phyloP scores from a whole-genome alignment of 2,888 invertebrate species.

The Lamellibrachia satsuma region DNA sequence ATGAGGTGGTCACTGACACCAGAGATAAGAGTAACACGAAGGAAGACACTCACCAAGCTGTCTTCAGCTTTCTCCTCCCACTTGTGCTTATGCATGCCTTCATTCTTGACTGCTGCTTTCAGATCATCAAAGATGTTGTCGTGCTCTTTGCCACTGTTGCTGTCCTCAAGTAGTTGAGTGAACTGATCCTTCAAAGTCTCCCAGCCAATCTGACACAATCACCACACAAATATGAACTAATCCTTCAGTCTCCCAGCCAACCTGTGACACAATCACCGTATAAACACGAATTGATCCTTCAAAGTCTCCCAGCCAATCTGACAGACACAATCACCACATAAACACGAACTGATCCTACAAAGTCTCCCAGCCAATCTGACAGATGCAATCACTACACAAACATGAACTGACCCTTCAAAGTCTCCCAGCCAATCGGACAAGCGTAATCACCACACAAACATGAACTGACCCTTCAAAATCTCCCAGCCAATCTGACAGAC shows the following conservation, averaged over 20 bases:
- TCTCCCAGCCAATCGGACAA: slow-evolving; percentile 74
- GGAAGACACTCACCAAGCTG: slow-evolving; percentile 69
- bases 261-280: neutral
- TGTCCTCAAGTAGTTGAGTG: slow-evolving; percentile 71
- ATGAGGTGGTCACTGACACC: too few relatives aligned
- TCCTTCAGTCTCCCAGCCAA: neutral
- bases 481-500: slow-evolving; percentile 73
- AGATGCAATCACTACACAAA: neutral
- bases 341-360: slow-evolving; percentile 66
- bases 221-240: neutral
- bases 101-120: slow-evolving; percentile 86
- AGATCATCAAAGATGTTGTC: slow-evolving; percentile 91
- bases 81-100: slow-evolving; percentile 83
- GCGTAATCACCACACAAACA: neutral
- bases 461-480: slow-evolving; percentile 70
- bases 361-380: slow-evolving; percentile 77
- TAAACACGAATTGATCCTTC: neutral
- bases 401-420: slow-evolving; percentile 69
- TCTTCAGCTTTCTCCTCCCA: slow-evolving; percentile 88
- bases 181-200: slow-evolving; percentile 76
- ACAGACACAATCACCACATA: neutral
- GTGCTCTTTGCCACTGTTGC: slow-evolving; percentile 72
- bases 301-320: neutral
- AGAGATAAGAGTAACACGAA: neutral
- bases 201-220: slow-evolving; percentile 75